Percentiles rank a stretch among this genome's conserved stretches.
Conservation (phyloP, 2,113 vertebrate species). For the Tympanuchus pallidicinctus region DNA sequence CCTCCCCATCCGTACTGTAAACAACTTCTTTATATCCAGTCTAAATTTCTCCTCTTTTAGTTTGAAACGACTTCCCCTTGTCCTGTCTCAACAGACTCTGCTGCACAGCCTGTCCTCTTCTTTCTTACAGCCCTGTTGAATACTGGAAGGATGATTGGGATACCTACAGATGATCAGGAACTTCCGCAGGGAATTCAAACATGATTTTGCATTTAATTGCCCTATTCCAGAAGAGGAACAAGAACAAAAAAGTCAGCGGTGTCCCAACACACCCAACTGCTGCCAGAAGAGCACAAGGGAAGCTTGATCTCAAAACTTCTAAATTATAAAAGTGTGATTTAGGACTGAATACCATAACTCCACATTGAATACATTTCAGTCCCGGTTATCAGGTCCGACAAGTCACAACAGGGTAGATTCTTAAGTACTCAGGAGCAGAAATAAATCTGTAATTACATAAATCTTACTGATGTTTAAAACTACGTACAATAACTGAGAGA, state of each 20-base stretch:
- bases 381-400: background rate
- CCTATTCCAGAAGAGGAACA: background rate
- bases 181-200: background rate
- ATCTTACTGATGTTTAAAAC: background rate
- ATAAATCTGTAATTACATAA: background rate
- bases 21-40: too few species aligned
- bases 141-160: too few species aligned
- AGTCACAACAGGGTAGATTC: background rate
- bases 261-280: too few species aligned
- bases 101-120: too few species aligned
- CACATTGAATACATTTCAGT: background rate
- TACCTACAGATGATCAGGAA: background rate
- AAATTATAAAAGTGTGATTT: fast-evolving
- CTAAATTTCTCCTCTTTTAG: too few species aligned
- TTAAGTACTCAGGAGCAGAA: background rate
- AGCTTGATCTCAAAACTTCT: background rate
- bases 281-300: background rate
- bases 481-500: background rate
- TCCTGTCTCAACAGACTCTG: too few species aligned
- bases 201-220: background rate
- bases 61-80: too few species aligned
- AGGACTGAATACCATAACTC: background rate
- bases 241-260: background rate
- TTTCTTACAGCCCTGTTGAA: too few species aligned
- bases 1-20: too few species aligned